Percentiles rank a stretch among this genome's conserved stretches.
phyloP scores from a whole-genome alignment of 2,797 vertebrate species.

The Parambassis ranga region DNA sequence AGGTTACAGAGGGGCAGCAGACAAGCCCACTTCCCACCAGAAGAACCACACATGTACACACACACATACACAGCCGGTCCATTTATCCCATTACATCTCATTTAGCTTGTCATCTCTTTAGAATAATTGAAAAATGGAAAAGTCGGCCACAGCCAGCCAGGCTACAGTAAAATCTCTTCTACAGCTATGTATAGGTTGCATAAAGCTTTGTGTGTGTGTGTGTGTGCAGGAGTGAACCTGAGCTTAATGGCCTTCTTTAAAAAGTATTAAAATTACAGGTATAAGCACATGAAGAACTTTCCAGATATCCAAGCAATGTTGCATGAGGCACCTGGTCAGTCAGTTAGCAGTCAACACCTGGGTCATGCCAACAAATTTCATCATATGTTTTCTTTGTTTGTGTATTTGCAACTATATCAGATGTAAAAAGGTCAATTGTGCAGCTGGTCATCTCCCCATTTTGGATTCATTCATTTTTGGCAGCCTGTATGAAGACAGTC shows the following conservation, averaged over 20 bases:
- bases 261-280: too few relatives aligned
- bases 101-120: slow-evolving; percentile 72
- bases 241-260: too few relatives aligned
- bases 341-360: too few relatives aligned
- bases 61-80: slow-evolving; percentile 11
- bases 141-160: slow-evolving; percentile 24
- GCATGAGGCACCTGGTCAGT: too few relatives aligned
- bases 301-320: too few relatives aligned
- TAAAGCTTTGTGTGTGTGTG: neutral
- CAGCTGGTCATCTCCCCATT: neutral
- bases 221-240: neutral
- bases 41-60: slow-evolving; percentile 18
- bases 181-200: slow-evolving; percentile 1
- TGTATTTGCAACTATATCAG: too few relatives aligned
- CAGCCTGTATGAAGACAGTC: neutral
- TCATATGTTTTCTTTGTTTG: too few relatives aligned
- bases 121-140: slow-evolving; percentile 60
- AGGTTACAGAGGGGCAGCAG: neutral
- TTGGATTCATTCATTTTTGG: too few relatives aligned
- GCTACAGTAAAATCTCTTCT: slow-evolving; percentile 9
- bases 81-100: slow-evolving; percentile 61
- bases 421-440: too few relatives aligned
- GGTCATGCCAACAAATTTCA: too few relatives aligned
- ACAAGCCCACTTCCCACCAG: neutral
- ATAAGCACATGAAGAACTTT: too few relatives aligned